phyloP scores from a whole-genome alignment of 2,113 vertebrate genomes.

The Zapus hudsonius region DNA sequence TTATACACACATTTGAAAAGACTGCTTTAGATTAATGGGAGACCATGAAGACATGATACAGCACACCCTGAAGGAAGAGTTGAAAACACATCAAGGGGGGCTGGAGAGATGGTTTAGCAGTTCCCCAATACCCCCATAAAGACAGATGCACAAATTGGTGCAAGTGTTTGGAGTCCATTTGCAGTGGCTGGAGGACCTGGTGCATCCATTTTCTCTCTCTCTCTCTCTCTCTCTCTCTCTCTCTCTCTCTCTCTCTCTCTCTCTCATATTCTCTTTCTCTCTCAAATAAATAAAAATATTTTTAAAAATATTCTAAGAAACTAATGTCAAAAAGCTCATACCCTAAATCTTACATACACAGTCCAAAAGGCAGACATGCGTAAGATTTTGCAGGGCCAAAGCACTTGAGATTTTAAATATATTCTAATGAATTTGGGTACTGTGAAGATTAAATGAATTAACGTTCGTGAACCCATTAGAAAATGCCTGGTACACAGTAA shows the following conservation, averaged over 20 bases:
- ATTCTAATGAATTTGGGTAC: neutral
- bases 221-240: too few relatives aligned
- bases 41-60: constrained; percentile 79
- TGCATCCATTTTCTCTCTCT: too few relatives aligned
- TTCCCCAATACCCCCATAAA: too few relatives aligned
- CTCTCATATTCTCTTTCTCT: too few relatives aligned
- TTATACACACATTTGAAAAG: constrained; percentile 86
- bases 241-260: too few relatives aligned
- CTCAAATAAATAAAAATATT: too few relatives aligned
- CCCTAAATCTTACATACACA: neutral
- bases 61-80: constrained; percentile 78
- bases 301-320: constrained; percentile 14
- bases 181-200: too few relatives aligned
- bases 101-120: too few relatives aligned
- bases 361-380: neutral
- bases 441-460: constrained; percentile 47
- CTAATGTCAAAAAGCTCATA: neutral
- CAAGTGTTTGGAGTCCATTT: too few relatives aligned
- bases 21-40: constrained; percentile 85
- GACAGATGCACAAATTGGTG: too few relatives aligned
- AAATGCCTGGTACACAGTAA: constrained; percentile 32
- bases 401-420: constrained; percentile 42
- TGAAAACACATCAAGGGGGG: constrained; percentile 76
- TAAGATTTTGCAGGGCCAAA: neutral
- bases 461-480: neutral